Conservation (phyloP, 2,888 invertebrate genomes). For the Rhagonycha lutea region DNA sequence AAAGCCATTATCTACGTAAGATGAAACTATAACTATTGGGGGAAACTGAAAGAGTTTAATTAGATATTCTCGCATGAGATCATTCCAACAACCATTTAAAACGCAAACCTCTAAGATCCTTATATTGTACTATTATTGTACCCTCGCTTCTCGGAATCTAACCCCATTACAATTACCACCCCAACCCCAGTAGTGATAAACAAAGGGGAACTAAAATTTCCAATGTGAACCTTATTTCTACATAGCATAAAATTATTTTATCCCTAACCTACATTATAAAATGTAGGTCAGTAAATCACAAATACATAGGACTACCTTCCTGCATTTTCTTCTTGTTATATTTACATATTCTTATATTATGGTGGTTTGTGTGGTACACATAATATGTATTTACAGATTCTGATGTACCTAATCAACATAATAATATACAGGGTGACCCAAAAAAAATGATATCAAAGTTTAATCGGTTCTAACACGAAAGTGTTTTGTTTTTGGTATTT, state of each 20-base stretch:
- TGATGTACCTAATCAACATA: no score
- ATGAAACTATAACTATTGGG: no score
- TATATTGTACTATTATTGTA: conserved; percentile 27
- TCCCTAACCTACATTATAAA: conserved; percentile 32
- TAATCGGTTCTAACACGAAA: no score
- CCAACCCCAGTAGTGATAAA: conserved; percentile 28
- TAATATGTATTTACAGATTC: no score
- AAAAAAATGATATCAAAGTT: no score
- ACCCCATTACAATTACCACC: conserved; percentile 22
- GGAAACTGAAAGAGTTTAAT: not conserved
- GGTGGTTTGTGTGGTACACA: no score
- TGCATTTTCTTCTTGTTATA: not conserved
- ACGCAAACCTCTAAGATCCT: conserved; percentile 23
- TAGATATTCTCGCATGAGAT: not conserved
- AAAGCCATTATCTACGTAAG: no score
- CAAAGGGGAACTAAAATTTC: conserved; percentile 20
- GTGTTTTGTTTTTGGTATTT: no score
- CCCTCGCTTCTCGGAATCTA: conserved; percentile 24
- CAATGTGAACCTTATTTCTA: conserved; percentile 26
- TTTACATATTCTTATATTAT: not conserved
- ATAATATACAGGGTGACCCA: no score
- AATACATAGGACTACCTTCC: not conserved
- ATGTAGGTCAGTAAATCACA: conserved; percentile 23
- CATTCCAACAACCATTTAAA: conserved; percentile 30
- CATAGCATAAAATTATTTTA: conserved; percentile 15